Conservation (phyloP, 53 echinoderm and acorn worm genomes). For the Arbacia lixula region DNA sequence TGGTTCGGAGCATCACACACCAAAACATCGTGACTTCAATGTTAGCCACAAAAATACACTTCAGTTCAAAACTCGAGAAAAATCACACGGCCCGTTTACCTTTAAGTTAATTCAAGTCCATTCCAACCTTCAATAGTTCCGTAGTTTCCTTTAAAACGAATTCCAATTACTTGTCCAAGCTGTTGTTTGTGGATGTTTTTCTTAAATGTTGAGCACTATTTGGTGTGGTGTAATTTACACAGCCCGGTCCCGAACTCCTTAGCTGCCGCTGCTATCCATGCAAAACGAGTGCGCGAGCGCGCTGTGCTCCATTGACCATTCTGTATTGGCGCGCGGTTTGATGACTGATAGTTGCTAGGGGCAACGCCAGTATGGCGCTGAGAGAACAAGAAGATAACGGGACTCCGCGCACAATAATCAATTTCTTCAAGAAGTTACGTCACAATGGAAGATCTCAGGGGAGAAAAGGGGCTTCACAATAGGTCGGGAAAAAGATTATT, state of each 20-base stretch:
- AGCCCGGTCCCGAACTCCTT: too few species aligned
- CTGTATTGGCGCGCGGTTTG: slow-evolving; percentile 36
- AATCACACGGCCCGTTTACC: background rate
- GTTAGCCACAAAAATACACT: too few species aligned
- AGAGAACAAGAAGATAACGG: slow-evolving; percentile 28
- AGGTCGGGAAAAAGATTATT: slow-evolving; percentile 40
- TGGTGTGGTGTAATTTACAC: too few species aligned
- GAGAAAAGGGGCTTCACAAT: slow-evolving; percentile 32
- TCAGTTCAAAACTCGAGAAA: background rate
- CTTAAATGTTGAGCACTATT: background rate
- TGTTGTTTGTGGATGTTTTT: slow-evolving; percentile 8
- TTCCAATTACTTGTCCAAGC: slow-evolving; percentile 1
- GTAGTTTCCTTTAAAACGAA: slow-evolving; percentile 12
- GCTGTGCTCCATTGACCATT: slow-evolving; percentile 1
- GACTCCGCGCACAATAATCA: slow-evolving; percentile 9
- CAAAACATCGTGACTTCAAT: background rate
- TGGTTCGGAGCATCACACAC: background rate
- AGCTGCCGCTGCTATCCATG: too few species aligned
- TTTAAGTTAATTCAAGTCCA: slow-evolving; percentile 17
- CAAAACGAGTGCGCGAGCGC: slow-evolving; percentile 28
- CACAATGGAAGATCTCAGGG: slow-evolving; percentile 36
- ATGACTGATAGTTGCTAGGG: slow-evolving; percentile 13
- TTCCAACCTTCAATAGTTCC: slow-evolving; percentile 11
- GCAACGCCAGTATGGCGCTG: slow-evolving; percentile 32
- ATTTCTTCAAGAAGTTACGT: slow-evolving; percentile 60